phyloP scores from a whole-genome alignment of 2,797 vertebrate species.

The Oreochromis grahami region DNA sequence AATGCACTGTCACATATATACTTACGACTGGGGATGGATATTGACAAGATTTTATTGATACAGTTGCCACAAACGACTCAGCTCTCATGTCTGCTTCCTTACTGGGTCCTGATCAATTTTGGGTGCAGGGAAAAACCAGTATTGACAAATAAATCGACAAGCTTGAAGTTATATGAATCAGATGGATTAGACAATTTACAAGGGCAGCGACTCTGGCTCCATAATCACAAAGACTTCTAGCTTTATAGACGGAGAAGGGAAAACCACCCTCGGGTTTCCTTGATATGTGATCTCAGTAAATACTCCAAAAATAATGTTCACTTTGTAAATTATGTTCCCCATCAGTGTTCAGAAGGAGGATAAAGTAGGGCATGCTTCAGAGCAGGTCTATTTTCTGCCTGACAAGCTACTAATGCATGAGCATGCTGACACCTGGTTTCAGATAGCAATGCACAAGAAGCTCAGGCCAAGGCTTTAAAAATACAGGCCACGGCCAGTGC shows the following conservation, averaged over 20 bases:
- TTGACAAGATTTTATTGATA: neutral
- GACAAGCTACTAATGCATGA: neutral
- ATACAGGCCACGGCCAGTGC: neutral
- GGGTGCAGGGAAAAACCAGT: neutral
- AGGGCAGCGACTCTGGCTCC: neutral
- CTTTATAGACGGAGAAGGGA: neutral
- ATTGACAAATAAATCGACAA: rapidly evolving
- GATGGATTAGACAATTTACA: neutral
- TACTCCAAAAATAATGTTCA: neutral
- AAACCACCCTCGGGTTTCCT: neutral
- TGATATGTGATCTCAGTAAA: neutral
- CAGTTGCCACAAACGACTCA: neutral
- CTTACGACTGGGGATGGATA: neutral
- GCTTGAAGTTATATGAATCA: neutral
- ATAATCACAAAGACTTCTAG: neutral
- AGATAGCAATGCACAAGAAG: neutral
- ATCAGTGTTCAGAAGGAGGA: neutral
- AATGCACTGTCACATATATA: neutral
- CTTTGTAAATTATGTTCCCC: neutral
- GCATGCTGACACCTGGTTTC: neutral
- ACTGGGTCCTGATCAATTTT: neutral
- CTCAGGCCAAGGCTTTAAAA: neutral
- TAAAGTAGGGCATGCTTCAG: neutral
- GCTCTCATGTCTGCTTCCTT: neutral
- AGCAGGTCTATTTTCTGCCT: neutral